These are phyloP conservation scores for Mythimna vitellina DNA, from an alignment of 2,888 invertebrate genomes.

Conservation along the genomic window DNA sequence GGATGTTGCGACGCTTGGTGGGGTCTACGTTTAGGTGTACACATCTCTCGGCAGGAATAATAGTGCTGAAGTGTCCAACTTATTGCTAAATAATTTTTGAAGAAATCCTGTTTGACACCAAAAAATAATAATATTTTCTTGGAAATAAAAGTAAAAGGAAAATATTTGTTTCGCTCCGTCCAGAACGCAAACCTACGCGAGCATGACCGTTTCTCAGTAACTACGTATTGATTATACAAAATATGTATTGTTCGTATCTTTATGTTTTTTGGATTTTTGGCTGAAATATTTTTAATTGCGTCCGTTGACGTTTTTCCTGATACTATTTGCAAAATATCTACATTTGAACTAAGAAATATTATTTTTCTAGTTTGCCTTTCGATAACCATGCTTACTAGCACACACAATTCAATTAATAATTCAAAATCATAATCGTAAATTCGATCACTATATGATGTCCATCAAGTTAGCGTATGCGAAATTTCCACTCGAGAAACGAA, in stretches of 20 bases:
- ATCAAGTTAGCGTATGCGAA: conserved; percentile 75
- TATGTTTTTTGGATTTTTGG: neutral
- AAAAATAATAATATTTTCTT: neutral
- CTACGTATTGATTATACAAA: neutral
- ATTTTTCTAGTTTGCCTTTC: neutral
- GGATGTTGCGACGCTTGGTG: neutral
- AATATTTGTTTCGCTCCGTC: neutral
- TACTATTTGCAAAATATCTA: neutral
- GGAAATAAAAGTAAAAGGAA: neutral
- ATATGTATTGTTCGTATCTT: neutral
- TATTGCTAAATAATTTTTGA: too few species aligned
- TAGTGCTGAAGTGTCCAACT: neutral
- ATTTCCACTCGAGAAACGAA: conserved; percentile 76
- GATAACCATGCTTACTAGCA: neutral
- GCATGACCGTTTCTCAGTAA: neutral
- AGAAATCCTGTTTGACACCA: neutral
- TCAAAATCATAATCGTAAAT: conserved; percentile 50
- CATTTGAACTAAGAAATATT: neutral
- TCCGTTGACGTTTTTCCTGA: neutral
- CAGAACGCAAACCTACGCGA: neutral
- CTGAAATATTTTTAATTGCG: neutral
- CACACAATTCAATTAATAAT: neutral
- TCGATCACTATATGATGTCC: conserved; percentile 57
- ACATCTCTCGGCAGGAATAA: neutral
- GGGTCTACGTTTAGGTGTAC: neutral